Percentiles rank a stretch among this genome's conserved stretches.
These are phyloP conservation scores for Cheilosia vernalis DNA, from an alignment of 2,888 invertebrate species.

Conservation along the genomic window DNA sequence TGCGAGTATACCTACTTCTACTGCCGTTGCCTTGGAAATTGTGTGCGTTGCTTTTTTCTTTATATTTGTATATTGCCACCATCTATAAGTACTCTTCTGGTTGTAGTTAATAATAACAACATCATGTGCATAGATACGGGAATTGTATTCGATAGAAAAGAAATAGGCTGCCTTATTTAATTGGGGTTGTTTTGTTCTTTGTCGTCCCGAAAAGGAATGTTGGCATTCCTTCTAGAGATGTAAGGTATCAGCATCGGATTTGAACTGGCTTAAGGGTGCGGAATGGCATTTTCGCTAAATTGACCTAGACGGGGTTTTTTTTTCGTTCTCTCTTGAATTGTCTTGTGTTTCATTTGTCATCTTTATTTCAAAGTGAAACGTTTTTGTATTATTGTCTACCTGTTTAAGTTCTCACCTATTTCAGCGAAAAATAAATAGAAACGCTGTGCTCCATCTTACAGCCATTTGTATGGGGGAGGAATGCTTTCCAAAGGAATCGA, in stretches of 20 bases:
- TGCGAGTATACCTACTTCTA: neutral
- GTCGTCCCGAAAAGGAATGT: neutral
- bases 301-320: too few species aligned
- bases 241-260: neutral
- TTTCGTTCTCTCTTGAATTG: too few species aligned
- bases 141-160: neutral
- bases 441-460: too few species aligned
- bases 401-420: too few species aligned
- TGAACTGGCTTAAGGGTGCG: neutral
- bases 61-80: neutral
- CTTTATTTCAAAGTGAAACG: too few species aligned
- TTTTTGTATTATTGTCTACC: too few species aligned
- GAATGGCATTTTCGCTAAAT: neutral
- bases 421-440: too few species aligned
- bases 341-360: too few species aligned
- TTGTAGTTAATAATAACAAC: neutral
- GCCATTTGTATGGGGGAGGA: too few species aligned
- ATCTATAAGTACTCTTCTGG: slow-evolving; percentile 2
- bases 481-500: too few species aligned
- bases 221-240: neutral
- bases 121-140: neutral
- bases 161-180: neutral
- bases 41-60: neutral
- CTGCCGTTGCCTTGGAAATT: neutral
- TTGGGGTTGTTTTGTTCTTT: neutral